Base-by-base conservation (phyloP, 2,797 vertebrate genomes). In the Astyanax mexicanus region DNA sequence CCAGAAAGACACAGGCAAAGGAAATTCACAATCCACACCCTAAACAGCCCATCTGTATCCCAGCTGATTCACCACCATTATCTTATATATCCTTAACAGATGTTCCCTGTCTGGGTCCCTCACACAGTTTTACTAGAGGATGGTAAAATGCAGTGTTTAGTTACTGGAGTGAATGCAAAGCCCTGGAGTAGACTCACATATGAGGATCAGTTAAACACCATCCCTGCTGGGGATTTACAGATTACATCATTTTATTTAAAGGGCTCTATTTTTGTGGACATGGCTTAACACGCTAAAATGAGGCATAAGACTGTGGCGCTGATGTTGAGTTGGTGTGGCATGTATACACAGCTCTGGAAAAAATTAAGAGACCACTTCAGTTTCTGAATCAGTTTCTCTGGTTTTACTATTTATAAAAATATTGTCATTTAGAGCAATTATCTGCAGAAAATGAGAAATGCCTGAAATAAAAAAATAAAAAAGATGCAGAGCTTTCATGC, bases 1-100 rank as follows among this genome's bases (percentile, higher is more conserved):
- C 49, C 54, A 67, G 72, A 57, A 80, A 61, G 60, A 51, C 23
- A 60, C 65, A n/a, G 35, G 60, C 29, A 74, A 73, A 69, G 38
- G 12, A 40, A 61, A 72, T 27, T 72, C 58, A 69, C 23, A 38
- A 37, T 70, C 45, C 70, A 64, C 71, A 62, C 49, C 25, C n/a
- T 70, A 40, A 69, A 25, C 67, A 67, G 27, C 49, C 61, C 38
- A 66, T 69, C 12, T 67, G 17, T 55, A 72, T 83, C 40, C 68
- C 51, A 40, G 23, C 25, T 64, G 47, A 70, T 45, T 54, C 61
- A 42, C 29, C 32, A 58, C 66, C 42, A 58, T 72, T 32, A 25
- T 19, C 6, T 21, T 75, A 58, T 29, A 74, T 11, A 72, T 61
- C 23, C 54, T 40, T 23, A 51, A 17, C n/a, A 44, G 49, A 72